Evolutionary conservation across 2,113 vertebrate species (phyloP), one percentile per base, ranked within the genome.

Genomic region (Hemibagrus wyckioides): DNA sequence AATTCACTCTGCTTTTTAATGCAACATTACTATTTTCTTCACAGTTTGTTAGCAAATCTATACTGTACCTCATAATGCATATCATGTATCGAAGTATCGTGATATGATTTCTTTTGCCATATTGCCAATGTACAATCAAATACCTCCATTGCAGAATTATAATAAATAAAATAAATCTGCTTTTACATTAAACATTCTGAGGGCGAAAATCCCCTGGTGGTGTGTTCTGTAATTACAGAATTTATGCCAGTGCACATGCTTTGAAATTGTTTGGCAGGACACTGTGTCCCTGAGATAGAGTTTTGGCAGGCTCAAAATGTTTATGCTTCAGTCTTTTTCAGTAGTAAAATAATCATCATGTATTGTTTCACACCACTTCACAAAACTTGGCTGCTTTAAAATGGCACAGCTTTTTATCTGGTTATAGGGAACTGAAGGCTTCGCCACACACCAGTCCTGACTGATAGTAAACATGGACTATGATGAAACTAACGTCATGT

Each of bases 401-500:
- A 85, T 76, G 11, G 39, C 56, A 21, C 2, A n/a, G 56, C 36
- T 48, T 75, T 30, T 36, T 61, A 30, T 48, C 56, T n/a, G 84
- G 71, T 50, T 41, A 63, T n/a, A 50, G 21, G 21, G 33, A 57
- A 57, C 33, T n/a, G 50, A 50, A 21, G 25, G 50, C 21, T 61
- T 54, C 50, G 25, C 11, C 48, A 80, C 71, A 76, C 84, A 59
- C 52, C 36, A 44, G 52, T 30, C 28, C 36, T 63, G 57, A 54
- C 63, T 30, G 61, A 86, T 30, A 39, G 69, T 82, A 82, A 73
- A 33, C 36, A 86, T 33, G 39, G 63, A 56, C 50, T 41, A 59
- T 33, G 52, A 82, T 86, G 36, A 73, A 71, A n/a, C 50, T 65
- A 76, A 19, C 28, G 2, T 87, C 86, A 87, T 63, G 59, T 87